These are phyloP conservation scores for Sphaerodactylus townsendi DNA, from an alignment of 2,113 vertebrate genomes.

Conservation along the genomic window DNA sequence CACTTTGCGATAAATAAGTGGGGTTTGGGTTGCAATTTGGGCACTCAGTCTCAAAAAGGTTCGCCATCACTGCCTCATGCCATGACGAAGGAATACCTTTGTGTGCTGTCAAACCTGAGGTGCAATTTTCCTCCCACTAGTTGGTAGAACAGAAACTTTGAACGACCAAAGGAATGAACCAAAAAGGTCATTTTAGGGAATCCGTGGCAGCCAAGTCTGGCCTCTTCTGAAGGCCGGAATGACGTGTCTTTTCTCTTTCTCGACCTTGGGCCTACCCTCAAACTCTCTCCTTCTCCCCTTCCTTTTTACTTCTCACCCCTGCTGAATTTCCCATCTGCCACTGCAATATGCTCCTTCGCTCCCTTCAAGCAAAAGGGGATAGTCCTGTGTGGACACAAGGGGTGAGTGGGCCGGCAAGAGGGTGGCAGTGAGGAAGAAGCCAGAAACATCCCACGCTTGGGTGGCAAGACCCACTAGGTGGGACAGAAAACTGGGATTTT, in stretches of 20 bases:
- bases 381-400: not conserved
- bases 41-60: too few relatives aligned
- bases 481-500: not conserved
- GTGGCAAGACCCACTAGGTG: not conserved
- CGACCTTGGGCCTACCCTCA: not conserved
- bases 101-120: not conserved
- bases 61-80: too few relatives aligned
- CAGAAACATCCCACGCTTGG: not conserved
- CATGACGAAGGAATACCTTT: not conserved
- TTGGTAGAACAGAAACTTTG: not conserved
- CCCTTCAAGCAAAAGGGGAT: not conserved
- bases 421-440: not conserved
- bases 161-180: not conserved
- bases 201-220: not conserved
- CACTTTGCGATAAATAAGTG: too few relatives aligned
- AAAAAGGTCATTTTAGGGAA: slow-evolving; percentile 16
- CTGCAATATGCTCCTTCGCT: not conserved
- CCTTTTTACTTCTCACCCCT: not conserved
- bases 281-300: not conserved
- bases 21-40: too few relatives aligned
- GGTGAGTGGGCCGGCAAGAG: not conserved
- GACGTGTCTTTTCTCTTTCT: not conserved
- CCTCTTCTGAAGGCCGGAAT: not conserved
- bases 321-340: slow-evolving; percentile 21
- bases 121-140: not conserved